A percentile compares a stretch with the other conserved stretches of the same genome.
Conservation (phyloP, 1,140 invertebrate genomes). For the Subanguina moxae region DNA sequence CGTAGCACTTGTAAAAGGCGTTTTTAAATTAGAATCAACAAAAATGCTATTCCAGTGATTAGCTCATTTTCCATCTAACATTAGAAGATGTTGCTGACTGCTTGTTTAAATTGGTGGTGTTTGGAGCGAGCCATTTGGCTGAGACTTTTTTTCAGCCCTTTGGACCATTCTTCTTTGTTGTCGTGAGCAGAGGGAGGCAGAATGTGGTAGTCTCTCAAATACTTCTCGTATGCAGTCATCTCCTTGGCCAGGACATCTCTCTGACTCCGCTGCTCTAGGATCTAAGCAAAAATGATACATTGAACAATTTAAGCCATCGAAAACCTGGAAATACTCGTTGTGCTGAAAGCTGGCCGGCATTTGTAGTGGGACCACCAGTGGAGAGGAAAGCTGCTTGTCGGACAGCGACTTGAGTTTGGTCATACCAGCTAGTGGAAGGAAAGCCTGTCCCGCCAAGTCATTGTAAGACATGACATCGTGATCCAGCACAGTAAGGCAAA, state of each 20-base stretch:
- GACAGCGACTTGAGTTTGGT: slow-evolving; percentile 9
- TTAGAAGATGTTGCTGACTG: slow-evolving; percentile 14
- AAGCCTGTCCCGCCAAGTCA: slow-evolving; percentile 39
- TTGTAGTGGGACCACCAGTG: slow-evolving; percentile 16
- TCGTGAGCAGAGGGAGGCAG: slow-evolving; percentile 27
- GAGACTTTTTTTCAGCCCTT: slow-evolving; percentile 4
- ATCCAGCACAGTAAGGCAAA: slow-evolving; percentile 35
- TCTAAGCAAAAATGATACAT: slow-evolving; percentile 18
- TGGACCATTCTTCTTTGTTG: slow-evolving; percentile 21
- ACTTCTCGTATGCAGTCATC: slow-evolving; percentile 34
- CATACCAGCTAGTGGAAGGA: slow-evolving; percentile 27
- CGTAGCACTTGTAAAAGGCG: no score
- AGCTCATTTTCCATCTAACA: not conserved
- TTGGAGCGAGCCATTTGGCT: slow-evolving; percentile 1
- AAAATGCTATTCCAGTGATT: no score
- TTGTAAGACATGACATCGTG: slow-evolving; percentile 42
- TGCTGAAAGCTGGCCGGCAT: slow-evolving; percentile 28
- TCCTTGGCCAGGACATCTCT: slow-evolving; percentile 28
- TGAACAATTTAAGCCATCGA: not conserved
- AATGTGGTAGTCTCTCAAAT: slow-evolving; percentile 30
- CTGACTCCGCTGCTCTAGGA: slow-evolving; percentile 29
- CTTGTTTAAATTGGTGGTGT: slow-evolving; percentile 20
- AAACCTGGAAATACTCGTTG: slow-evolving; percentile 30
- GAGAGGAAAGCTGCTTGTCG: slow-evolving; percentile 18
- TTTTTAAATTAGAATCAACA: no score